A percentile compares a stretch with the other conserved stretches of the same genome.
These are phyloP conservation scores for Cataglyphis cursor DNA, from an alignment of 2,888 invertebrate species.

Conservation along the genomic window DNA sequence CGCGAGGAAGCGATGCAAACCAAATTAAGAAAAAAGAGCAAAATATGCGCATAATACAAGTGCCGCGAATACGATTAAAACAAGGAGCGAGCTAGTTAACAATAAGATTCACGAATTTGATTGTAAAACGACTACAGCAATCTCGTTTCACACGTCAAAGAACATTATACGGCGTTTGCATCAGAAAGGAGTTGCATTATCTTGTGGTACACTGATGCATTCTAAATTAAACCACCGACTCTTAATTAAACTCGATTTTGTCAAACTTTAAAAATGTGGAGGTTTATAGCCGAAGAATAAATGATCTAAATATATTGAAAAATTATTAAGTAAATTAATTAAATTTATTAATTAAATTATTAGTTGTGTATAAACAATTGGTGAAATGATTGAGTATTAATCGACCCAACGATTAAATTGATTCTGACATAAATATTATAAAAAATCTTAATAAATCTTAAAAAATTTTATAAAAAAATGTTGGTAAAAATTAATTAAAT, in stretches of 20 bases:
- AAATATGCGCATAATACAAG: slow-evolving; percentile 37
- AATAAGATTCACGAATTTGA: slow-evolving; percentile 57
- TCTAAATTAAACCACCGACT: slow-evolving; percentile 42
- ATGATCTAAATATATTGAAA: not conserved
- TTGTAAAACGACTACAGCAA: slow-evolving; percentile 39
- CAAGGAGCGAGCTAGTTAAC: slow-evolving; percentile 57
- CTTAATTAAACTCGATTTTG: slow-evolving; percentile 41
- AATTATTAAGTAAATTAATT: too few species aligned
- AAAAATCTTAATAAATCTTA: too few species aligned
- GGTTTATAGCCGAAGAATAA: not conserved
- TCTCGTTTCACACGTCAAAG: slow-evolving; percentile 25
- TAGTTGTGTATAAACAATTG: not conserved
- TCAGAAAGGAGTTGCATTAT: slow-evolving; percentile 44
- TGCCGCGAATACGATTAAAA: slow-evolving; percentile 65
- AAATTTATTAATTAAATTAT: not conserved
- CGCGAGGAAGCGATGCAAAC: slow-evolving; percentile 46
- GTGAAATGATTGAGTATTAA: slow-evolving; percentile 10
- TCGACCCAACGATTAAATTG: not conserved
- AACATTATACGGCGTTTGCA: slow-evolving; percentile 47
- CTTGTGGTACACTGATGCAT: slow-evolving; percentile 18
- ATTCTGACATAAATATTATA: not conserved
- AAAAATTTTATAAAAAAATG: too few species aligned
- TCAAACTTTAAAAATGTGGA: slow-evolving; percentile 4
- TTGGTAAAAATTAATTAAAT: not conserved
- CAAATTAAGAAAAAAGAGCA: slow-evolving; percentile 36